These are phyloP conservation scores for Dromococcyx pavoninus DNA, from an alignment of 2,797 vertebrate species.

Conservation along the genomic window DNA sequence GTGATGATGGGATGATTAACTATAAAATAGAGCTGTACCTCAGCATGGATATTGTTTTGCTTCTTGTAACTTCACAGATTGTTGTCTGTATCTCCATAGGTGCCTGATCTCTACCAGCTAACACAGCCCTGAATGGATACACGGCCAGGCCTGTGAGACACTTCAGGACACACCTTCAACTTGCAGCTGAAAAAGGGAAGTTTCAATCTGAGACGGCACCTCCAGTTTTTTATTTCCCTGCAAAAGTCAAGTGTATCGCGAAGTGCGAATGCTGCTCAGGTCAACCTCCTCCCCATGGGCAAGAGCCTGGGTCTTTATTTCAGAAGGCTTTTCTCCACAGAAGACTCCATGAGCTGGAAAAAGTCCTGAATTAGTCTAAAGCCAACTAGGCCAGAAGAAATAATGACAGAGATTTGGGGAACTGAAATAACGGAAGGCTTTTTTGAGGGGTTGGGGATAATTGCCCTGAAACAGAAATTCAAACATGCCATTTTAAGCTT, in stretches of 20 bases:
- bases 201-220: conserved; percentile 30
- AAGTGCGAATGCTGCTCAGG: conserved; percentile 31
- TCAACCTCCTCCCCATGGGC: conserved; percentile 40
- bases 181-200: conserved; percentile 60
- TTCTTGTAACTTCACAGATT: conserved; percentile 1
- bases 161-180: conserved; percentile 62
- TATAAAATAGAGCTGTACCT: neutral
- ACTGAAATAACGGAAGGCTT: neutral
- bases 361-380: conserved; percentile 11
- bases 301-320: conserved; percentile 20
- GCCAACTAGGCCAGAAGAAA: neutral
- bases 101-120: conserved; percentile 77
- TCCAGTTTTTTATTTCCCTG: neutral
- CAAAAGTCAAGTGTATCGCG: conserved; percentile 16
- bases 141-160: conserved; percentile 55
- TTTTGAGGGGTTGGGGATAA: neutral
- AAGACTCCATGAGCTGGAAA: conserved; percentile 47
- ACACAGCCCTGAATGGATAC: conserved; percentile 57
- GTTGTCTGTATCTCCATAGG: conserved; percentile 70
- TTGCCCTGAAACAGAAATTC: neutral
- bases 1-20: neutral
- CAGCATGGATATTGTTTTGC: neutral
- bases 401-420: neutral
- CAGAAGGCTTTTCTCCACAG: conserved; percentile 14
- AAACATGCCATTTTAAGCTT: neutral